Evolutionary conservation across 2,797 vertebrate species (phyloP), one percentile per base, ranked within the genome.

Genomic region (Telmatherina bonti): DNA sequence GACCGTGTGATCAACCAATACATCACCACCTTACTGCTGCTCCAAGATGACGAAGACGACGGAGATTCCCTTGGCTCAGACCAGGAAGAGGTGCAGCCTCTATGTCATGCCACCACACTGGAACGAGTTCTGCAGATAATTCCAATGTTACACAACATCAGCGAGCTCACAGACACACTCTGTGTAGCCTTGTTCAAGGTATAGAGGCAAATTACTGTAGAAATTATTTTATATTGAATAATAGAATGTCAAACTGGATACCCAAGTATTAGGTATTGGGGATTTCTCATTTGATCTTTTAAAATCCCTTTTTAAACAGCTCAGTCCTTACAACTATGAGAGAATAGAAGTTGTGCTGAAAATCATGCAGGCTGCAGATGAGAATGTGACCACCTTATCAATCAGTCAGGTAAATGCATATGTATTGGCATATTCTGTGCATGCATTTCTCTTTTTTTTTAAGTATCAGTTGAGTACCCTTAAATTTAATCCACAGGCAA

Each of bases 271-370:
- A 0, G 43, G 41, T 43, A 43, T 43, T 43, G 41, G 20, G 20
- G 7, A n/a, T 20, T 64, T 3, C 27, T 52, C 6, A 24, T 24
- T 29, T 70, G 30, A 78, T 35, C 6, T 74, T 33, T 56, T 36
- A n/a, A 53, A 70, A 72, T 72, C 0, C 5, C 51, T 75, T 72
- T 9, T 62, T n/a, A 4, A 57, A 51, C 93, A 99, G 98, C 93
- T 99, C 84, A 96, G 96, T 85, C 97, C 98, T 1, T 99, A 99
- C 74, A 96, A 97, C 82, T 99, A 98, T 9, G 97, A 98, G 92
- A 95, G 94, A 78, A 96, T 98, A 15, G 97, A 97, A 85, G 92
- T 95, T 11, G 89, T 97, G 64, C 91, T 99, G 67, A 96, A 93
- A 82, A 96, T 97, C 81, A 95, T 99, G 38, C 93, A 97, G 80